phyloP scores from a whole-genome alignment of 2,797 vertebrate genomes.

The Myotis myotis region DNA sequence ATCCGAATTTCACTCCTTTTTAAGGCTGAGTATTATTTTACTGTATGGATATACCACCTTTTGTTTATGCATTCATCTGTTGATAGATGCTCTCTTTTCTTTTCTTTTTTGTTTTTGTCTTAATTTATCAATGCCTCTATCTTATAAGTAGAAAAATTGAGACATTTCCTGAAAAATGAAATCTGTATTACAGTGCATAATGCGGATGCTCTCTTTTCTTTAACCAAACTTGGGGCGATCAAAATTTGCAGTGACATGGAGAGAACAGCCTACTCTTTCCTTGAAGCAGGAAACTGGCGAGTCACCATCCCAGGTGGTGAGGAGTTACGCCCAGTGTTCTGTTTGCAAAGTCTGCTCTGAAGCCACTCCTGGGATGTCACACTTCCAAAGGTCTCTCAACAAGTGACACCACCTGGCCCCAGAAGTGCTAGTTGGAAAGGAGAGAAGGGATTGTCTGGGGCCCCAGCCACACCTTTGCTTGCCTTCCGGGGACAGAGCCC shows the following conservation, averaged over 20 bases:
- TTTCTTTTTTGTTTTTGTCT: neutral
- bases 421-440: neutral
- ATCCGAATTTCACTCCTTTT: neutral
- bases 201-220: slow-evolving; percentile 67
- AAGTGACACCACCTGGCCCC: neutral
- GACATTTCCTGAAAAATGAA: neutral
- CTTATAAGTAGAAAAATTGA: neutral
- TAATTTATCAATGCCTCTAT: neutral
- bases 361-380: neutral
- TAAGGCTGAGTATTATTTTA: neutral
- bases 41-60: neutral
- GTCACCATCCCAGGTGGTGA: neutral
- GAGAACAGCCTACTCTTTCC: slow-evolving; percentile 83
- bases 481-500: neutral
- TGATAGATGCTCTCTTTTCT: slow-evolving; percentile 64
- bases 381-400: neutral
- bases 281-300: slow-evolving; percentile 78
- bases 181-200: neutral
- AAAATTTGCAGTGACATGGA: slow-evolving; percentile 83
- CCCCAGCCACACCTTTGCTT: neutral
- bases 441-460: neutral
- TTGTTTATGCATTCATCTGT: neutral
- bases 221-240: slow-evolving; percentile 81
- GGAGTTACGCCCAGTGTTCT: neutral
- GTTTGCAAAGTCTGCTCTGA: neutral